Percentiles rank a stretch among this genome's conserved stretches.
phyloP scores from a whole-genome alignment of 1,140 invertebrate species.

The Diabrotica virgifera region DNA sequence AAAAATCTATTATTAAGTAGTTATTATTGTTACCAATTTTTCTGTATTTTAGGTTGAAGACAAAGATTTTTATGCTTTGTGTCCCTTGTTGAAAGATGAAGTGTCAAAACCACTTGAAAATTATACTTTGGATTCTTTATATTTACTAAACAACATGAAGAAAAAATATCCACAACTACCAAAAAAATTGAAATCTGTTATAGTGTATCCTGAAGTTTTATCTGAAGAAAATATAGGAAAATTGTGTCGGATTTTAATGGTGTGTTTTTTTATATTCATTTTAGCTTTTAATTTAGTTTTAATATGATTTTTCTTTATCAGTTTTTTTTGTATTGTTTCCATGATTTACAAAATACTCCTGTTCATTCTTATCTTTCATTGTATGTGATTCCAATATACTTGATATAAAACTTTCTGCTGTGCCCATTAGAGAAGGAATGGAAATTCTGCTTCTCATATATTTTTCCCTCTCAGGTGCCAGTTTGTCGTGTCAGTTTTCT shows the following conservation, averaged over 20 bases:
- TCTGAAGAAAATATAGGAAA: conserved; percentile 54
- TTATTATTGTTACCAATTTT: conserved; percentile 1
- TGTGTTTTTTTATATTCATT: conserved; percentile 45
- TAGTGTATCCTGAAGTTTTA: conserved; percentile 55
- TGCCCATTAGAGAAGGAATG: too few relatives aligned
- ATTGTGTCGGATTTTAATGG: conserved; percentile 59
- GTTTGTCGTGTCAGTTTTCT: too few relatives aligned
- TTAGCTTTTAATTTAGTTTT: background rate
- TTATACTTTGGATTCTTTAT: conserved; percentile 53
- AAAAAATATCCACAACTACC: conserved; percentile 52
- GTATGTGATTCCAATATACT: too few relatives aligned
- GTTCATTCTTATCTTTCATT: too few relatives aligned
- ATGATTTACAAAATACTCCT: too few relatives aligned
- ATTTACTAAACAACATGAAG: conserved; percentile 51
- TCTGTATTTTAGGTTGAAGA: conserved; percentile 49
- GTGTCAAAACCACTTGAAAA: conserved; percentile 56
- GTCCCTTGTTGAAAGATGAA: conserved; percentile 58
- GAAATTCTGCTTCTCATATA: too few relatives aligned
- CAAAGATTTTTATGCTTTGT: conserved; percentile 54
- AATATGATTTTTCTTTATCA: too few relatives aligned
- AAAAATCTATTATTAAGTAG: too few relatives aligned
- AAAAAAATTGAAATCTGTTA: conserved; percentile 54
- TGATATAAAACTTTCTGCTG: too few relatives aligned
- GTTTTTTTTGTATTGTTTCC: too few relatives aligned
- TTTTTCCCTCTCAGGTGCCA: too few relatives aligned